Base-by-base conservation (phyloP, 30 jellyfish, hydroid and myxozoan genomes). In the Aurelia sp. region DNA sequence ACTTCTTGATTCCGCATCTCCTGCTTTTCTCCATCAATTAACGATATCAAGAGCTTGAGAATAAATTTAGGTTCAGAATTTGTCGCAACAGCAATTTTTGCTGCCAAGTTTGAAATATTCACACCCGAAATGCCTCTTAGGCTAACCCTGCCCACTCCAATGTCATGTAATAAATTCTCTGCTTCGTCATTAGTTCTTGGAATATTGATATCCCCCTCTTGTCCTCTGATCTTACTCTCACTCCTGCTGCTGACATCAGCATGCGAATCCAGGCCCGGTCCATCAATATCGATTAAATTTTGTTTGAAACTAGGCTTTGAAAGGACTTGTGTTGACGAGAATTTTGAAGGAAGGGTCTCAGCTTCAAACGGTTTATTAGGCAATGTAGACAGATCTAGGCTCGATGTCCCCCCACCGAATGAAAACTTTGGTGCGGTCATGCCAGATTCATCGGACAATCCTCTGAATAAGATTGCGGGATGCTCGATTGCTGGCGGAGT, bases 51-150 rank as follows among this genome's bases (percentile, higher is more conserved):
- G 73, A 82, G 52, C 23, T 71, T 82, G 33, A 82, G 47, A 20
- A 82, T 82, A 57, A 82, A 71, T n/a, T 71, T 72, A 20, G 76
- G 79, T 27, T 82, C 92, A 3, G 72, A 52, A 13, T 73, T 73
- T 7, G 92, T 71, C 13, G 85, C 92, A 18, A 63, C 66, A 22
- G 92, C 92, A 6, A 82, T 70, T 20, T 82, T 82, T n/a, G 78
- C 92, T 37, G 92, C 92, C 17, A 82, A 69, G 61, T 69, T 73
- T 21, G 92, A 68, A 16, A 82, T 40, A 41, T 82, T 71, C 13
- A 82, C 86, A n/a, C 92, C 92, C 13, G 92, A 82, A 37, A 82
- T 71, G 6, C 92, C 92, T 15, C 71, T 68, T 30, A 82, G 85
- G 72, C 86, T 82, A 15, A 82, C 86, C 47, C 86, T 72, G 6